phyloP scores from a whole-genome alignment of 1,140 invertebrate species.

The Globodera rostochiensis region DNA sequence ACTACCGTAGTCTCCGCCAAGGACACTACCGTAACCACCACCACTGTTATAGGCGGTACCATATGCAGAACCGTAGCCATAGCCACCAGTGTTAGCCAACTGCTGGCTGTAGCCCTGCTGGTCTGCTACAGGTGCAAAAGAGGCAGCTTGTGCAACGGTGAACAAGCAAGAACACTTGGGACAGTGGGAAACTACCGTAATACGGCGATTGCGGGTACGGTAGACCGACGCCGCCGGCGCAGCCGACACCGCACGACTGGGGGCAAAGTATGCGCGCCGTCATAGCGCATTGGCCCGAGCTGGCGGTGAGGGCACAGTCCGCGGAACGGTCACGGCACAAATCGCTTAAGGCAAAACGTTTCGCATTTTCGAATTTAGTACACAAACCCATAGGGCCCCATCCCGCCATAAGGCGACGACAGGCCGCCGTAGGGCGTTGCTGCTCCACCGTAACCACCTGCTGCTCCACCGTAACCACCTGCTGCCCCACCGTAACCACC shows the following conservation, averaged over 20 bases:
- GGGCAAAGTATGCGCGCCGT: constrained; percentile 26
- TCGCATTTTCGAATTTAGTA: not conserved
- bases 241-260: constrained; percentile 27
- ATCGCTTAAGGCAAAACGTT: not conserved
- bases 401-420: not conserved
- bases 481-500: not conserved
- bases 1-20: not conserved
- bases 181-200: not conserved
- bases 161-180: not conserved
- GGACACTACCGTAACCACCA: not conserved
- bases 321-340: constrained; percentile 22
- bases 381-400: not conserved
- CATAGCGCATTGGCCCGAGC: constrained; percentile 31
- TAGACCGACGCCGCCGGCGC: not conserved
- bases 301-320: constrained; percentile 28
- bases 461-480: not conserved
- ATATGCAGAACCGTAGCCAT: not conserved
- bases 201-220: not conserved
- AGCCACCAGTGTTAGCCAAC: not conserved
- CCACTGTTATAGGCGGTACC: too few relatives aligned
- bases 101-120: not conserved
- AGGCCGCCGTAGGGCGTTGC: not conserved
- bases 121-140: not conserved
- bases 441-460: not conserved
- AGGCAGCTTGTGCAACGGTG: not conserved